Conservation (phyloP, 2,113 vertebrate species). For the Trematocara macrostoma region DNA sequence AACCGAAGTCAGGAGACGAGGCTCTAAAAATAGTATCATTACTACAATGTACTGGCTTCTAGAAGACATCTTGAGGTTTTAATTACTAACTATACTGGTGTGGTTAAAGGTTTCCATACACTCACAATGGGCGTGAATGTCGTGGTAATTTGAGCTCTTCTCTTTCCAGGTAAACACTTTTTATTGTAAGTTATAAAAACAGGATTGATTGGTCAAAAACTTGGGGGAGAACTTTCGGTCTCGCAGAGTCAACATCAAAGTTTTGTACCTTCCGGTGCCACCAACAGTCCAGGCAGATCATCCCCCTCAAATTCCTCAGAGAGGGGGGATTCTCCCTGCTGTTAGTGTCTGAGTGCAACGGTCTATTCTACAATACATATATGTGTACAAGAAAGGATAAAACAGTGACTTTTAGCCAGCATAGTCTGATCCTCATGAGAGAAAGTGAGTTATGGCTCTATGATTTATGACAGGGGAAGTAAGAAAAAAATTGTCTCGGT, state of each 20-base stretch:
- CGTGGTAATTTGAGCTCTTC: neutral
- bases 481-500: neutral
- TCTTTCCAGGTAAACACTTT: neutral
- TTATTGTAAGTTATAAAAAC: neutral
- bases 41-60: neutral
- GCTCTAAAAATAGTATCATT: neutral
- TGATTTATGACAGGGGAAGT: neutral
- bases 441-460: neutral
- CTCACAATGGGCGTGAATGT: neutral
- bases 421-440: neutral
- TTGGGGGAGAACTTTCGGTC: neutral
- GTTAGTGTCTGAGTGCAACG: neutral
- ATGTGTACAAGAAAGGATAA: neutral
- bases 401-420: neutral
- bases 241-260: neutral
- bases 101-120: neutral
- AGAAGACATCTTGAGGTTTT: neutral
- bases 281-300: neutral
- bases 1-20: neutral
- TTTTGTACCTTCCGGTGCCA: neutral
- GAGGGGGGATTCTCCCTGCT: neutral
- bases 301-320: neutral
- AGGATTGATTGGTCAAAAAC: neutral
- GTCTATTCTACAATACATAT: neutral
- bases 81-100: neutral